Conservation (phyloP, 1,140 invertebrate species). For the Portunus trituberculatus region DNA sequence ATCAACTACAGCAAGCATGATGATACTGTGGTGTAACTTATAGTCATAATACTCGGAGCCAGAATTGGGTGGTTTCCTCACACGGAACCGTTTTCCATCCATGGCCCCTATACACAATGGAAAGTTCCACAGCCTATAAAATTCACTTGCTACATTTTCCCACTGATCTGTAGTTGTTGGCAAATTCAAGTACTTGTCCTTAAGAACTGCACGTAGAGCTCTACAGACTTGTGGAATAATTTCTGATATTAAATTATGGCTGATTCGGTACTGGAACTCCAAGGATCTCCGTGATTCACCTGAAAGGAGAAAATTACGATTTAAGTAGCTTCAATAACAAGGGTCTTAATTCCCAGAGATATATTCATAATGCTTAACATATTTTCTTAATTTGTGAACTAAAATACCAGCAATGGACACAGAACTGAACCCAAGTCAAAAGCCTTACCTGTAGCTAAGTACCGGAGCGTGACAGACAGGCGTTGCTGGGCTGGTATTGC, state of each 20-base stretch:
- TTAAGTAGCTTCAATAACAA: neutral
- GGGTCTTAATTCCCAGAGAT: neutral
- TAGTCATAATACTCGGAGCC: neutral
- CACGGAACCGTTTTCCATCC: slow-evolving; percentile 24
- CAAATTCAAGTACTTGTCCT: neutral
- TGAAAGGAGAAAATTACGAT: neutral
- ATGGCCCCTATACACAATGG: neutral
- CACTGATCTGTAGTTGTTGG: neutral
- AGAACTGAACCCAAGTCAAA: no score
- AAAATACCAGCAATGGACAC: no score
- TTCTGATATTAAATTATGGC: neutral
- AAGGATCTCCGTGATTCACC: neutral
- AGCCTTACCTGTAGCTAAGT: no score
- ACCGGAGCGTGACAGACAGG: no score
- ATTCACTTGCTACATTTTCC: neutral
- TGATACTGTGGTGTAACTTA: neutral
- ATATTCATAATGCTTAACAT: neutral
- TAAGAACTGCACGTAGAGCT: neutral
- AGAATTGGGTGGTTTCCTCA: neutral
- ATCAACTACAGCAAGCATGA: slow-evolving; percentile 41
- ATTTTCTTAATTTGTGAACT: neutral
- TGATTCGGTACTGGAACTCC: neutral
- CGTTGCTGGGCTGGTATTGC: no score
- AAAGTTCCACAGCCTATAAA: neutral
- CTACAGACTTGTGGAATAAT: neutral